phyloP scores from a whole-genome alignment of 2,113 vertebrate genomes.

The Marcusenius ussheri region DNA sequence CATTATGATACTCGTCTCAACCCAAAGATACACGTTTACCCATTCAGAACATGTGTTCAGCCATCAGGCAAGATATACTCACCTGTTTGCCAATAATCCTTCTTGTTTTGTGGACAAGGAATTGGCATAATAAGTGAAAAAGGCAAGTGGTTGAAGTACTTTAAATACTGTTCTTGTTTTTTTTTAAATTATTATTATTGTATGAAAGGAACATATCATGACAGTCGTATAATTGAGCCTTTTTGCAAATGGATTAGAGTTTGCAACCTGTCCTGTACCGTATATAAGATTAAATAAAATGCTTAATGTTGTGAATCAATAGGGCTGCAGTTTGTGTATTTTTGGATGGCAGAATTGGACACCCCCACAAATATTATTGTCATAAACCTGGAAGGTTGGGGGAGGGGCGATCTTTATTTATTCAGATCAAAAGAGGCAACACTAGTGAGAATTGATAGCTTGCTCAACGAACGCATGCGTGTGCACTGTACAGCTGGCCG shows the following conservation, averaged over 20 bases:
- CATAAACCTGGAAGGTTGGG: too few species aligned
- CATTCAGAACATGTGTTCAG: background rate
- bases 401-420: too few species aligned
- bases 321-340: background rate
- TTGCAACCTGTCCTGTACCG: background rate
- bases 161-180: background rate
- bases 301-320: background rate
- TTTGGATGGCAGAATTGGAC: background rate
- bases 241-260: background rate
- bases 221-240: background rate
- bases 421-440: too few species aligned
- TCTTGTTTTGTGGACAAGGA: background rate
- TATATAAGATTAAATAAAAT: background rate
- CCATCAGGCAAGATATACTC: background rate
- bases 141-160: background rate
- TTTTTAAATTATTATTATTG: too few species aligned
- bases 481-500: too few species aligned
- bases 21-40: background rate
- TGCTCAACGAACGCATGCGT: too few species aligned
- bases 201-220: background rate
- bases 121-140: background rate
- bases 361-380: too few species aligned
- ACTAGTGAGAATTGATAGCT: too few species aligned
- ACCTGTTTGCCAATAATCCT: too few species aligned
- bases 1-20: background rate